Conservation (phyloP, 1,140 invertebrate species). For the Neodiprion pinetum region DNA sequence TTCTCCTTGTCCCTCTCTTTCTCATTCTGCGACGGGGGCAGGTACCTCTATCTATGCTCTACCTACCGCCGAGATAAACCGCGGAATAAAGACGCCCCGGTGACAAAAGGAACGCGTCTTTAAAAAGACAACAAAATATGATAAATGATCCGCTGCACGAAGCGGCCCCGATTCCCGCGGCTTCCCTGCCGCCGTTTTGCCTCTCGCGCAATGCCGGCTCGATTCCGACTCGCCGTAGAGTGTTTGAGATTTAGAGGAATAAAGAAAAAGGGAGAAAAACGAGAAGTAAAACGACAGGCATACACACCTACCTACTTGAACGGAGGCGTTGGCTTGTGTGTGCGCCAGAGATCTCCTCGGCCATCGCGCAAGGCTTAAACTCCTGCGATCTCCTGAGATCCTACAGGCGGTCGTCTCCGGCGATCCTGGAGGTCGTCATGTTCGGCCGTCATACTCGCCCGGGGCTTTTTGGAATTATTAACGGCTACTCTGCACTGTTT, state of each 20-base stretch:
- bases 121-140: slow-evolving; percentile 50
- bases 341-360: neutral
- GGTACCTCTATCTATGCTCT: slow-evolving; percentile 24
- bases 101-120: slow-evolving; percentile 50
- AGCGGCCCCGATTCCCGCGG: slow-evolving; percentile 16
- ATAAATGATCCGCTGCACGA: slow-evolving; percentile 49
- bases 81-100: slow-evolving; percentile 46
- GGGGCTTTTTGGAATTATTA: neutral
- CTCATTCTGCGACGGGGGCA: slow-evolving; percentile 8
- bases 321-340: neutral
- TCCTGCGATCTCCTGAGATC: neutral
- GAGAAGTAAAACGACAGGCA: no score
- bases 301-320: no score
- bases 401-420: neutral
- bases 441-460: neutral
- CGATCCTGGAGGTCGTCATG: slow-evolving; percentile 6
- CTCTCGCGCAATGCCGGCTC: neutral
- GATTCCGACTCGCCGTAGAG: neutral
- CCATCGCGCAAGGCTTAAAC: neutral
- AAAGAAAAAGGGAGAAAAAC: neutral
- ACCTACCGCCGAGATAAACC: slow-evolving; percentile 49
- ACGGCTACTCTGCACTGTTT: neutral
- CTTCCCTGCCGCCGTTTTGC: slow-evolving; percentile 4
- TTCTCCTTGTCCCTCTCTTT: neutral
- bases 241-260: neutral